Evolutionary conservation across 1,140 invertebrate species (phyloP), one percentile per base, ranked within the genome.

Genomic region (Campodea augens): DNA sequence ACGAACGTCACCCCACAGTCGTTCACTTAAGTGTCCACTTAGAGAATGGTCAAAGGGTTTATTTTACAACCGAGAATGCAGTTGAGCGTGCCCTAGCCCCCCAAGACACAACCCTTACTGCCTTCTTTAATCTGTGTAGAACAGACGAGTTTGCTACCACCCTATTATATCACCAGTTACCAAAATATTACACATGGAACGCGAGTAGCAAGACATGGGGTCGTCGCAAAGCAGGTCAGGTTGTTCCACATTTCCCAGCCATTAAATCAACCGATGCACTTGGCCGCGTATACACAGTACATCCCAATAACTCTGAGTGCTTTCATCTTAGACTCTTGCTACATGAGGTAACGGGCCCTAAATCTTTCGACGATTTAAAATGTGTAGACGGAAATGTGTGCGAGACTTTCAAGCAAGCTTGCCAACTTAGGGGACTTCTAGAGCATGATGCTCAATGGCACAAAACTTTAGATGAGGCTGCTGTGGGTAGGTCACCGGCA

Each of bases 241-340:
- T 48, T 22, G 52, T 60, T 52, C 42, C 45, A 46, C 57, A 51
- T 25, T 53, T 58, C 46, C 50, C 56, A 51, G 42, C 52, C 53
- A 47, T 60, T 23, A 50, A 21, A 58, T 53, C 54, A 25, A 54
- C 56, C 37, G 54, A 60, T 55, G 54, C 57, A 22, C 41, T 64
- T 15, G 57, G 59, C 15, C 56, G 59, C 25, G 51, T 66, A 4
- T 64, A 64, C 44, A 54, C 59, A 51, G 57, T 68, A 22, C 56
- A 64, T 57, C 59, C 61, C 27, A 66, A 51, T 1, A 54, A 64
- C 32, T 48, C 55, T 43, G 59, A 67, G 53, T 66, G 64, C 47
- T 69, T 55, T 47, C 64, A 60, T 58, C 56, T 68, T 44, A 58
- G 60, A 22, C 48, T 69, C 43, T 47, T 68, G 20, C 52, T 67